phyloP scores from a whole-genome alignment of 2,888 invertebrate genomes.

The Nephrotoma appendiculata region DNA sequence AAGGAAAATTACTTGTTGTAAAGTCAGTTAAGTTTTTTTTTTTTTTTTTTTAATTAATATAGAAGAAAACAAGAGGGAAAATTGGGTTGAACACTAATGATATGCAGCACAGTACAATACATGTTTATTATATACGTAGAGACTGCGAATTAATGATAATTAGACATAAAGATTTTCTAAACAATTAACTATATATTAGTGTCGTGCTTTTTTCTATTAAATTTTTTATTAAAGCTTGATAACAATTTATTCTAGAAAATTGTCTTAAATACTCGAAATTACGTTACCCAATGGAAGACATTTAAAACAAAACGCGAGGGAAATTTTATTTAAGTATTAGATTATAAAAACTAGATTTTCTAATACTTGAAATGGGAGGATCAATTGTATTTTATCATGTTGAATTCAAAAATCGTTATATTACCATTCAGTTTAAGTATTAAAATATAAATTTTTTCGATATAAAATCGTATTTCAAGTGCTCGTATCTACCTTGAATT shows the following conservation, averaged over 20 bases:
- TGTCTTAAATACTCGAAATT: no score
- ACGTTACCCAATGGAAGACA: no score
- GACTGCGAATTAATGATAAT: background rate
- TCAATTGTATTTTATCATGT: background rate
- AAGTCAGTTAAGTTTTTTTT: background rate
- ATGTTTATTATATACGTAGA: background rate
- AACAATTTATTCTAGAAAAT: no score
- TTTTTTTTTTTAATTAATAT: background rate
- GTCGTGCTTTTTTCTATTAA: background rate
- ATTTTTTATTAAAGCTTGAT: no score
- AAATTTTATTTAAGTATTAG: background rate
- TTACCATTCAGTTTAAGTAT: background rate
- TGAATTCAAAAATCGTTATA: background rate
- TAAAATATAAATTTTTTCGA: background rate
- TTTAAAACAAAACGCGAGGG: background rate
- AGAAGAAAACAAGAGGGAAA: background rate
- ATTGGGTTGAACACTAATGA: background rate
- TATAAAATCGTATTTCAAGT: background rate
- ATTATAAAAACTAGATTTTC: background rate
- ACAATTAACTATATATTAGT: background rate
- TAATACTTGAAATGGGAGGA: background rate
- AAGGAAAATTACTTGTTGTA: background rate
- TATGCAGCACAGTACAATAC: background rate
- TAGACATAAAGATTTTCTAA: background rate
- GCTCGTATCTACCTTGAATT: background rate